Base-by-base conservation (phyloP, 2,113 vertebrate species). In the Zingel zingel region DNA sequence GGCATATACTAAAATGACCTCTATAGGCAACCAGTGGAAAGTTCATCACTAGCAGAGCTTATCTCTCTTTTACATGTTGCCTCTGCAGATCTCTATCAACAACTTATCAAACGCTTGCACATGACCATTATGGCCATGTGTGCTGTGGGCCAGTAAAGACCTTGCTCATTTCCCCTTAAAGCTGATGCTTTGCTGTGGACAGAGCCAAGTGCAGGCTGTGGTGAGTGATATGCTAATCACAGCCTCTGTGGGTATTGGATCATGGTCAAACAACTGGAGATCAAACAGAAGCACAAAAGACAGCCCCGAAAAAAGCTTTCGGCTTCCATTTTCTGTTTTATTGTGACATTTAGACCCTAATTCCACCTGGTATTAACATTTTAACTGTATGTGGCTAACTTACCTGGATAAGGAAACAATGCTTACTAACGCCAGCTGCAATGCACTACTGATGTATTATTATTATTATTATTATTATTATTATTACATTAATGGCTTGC, bases 101-200 rank as follows among this genome's bases (percentile, higher is more conserved):
- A 19, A 58, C 78, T 90, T 91, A 93, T 88, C 89, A 87, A 25
- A 80, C n/a, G 43, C 74, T 79, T 33, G 81, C 92, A 93, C 89
- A 70, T 36, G 5, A n/a, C n/a, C 48, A 83, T 65, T 74, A 65
- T 69, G 67, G 65, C 62, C 70, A 54, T 73, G 56, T 65, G 58
- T 58, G 82, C 75, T 72, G n/a, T 16, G 56, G 77, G 82, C 56
- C 69, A 72, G 78, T 77, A 53, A 86, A 83, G 79, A 84, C 81
- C 81, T 86, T 83, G 53, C 66, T 76, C 19, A 27, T 4, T 84
- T 82, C 63, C 75, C 43, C 71, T 81, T 81, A 57, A 83, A 87
- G 72, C 77, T 54, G 43, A 72, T 59, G 79, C 75, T 72, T 75
- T 80, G 76, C 58, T 45, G 82, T 70, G 74, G 81, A 79, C 75